A percentile compares a stretch with the other conserved stretches of the same genome.
Evolutionary conservation across 2,113 vertebrate species (phyloP).

Genomic region (Tretioscincus oriximinensis): DNA sequence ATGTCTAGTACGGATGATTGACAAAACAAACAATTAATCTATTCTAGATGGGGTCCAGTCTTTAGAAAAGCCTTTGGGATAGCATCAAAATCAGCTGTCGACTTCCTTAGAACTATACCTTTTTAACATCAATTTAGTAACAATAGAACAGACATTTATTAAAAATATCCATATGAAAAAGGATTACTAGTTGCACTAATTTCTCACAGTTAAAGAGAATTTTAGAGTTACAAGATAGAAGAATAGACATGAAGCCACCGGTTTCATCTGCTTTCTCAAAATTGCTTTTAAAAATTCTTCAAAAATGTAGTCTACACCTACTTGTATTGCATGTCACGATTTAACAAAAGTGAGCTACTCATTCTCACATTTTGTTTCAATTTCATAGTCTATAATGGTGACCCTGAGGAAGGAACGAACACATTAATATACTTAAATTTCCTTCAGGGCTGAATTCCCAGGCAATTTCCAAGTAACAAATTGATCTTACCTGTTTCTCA

Average conservation of each 20-base stretch:
- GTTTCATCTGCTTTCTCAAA: constrained; percentile 1
- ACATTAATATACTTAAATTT: background rate
- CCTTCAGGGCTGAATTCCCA: background rate
- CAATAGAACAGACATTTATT: background rate
- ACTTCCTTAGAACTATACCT: background rate
- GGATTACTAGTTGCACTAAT: background rate
- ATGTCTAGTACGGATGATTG: too few species aligned
- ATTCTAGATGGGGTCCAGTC: background rate
- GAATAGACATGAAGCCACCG: background rate
- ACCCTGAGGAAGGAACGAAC: background rate
- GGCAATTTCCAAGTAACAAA: background rate
- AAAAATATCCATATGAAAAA: background rate
- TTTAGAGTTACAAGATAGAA: background rate
- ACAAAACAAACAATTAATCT: background rate
- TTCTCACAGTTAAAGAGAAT: constrained; percentile 1
- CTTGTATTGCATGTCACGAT: background rate
- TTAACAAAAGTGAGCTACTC: background rate
- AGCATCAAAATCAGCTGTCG: background rate
- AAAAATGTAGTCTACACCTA: background rate
- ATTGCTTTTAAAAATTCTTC: background rate
- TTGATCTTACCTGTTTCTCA: background rate
- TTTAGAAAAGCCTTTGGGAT: background rate
- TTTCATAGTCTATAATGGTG: background rate
- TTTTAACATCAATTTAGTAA: background rate
- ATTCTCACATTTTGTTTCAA: background rate